Conservation (phyloP, 2,888 invertebrate species). For the Bibio marci region DNA sequence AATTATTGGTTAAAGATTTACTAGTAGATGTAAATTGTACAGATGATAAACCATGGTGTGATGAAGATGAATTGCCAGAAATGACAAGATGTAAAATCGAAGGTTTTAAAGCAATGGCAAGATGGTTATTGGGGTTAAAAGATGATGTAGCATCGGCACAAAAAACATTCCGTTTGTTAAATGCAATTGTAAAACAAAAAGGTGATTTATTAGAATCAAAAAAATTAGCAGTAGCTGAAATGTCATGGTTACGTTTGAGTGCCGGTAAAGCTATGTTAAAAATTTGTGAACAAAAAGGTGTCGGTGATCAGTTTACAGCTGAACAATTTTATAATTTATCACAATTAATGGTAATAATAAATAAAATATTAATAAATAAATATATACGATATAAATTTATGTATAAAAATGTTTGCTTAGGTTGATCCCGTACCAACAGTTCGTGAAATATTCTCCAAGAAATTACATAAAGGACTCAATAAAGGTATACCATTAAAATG, state of each 20-base stretch:
- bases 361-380: slow-evolving; percentile 2
- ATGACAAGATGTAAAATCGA: slow-evolving; percentile 87
- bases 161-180: slow-evolving; percentile 87
- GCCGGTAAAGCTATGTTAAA: slow-evolving; percentile 94
- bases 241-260: slow-evolving; percentile 80
- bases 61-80: slow-evolving; percentile 71
- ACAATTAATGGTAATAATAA: slow-evolving; percentile 56
- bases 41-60: slow-evolving; percentile 54
- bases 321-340: slow-evolving; percentile 92
- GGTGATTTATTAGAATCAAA: slow-evolving; percentile 68
- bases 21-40: slow-evolving; percentile 11
- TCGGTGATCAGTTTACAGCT: slow-evolving; percentile 84
- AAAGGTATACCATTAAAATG: slow-evolving; percentile 78
- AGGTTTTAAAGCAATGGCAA: slow-evolving; percentile 89
- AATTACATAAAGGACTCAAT: slow-evolving; percentile 76
- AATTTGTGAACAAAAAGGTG: slow-evolving; percentile 91
- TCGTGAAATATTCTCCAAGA: slow-evolving; percentile 71
- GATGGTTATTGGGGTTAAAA: slow-evolving; percentile 86
- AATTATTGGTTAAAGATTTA: slow-evolving; percentile 70
- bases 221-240: slow-evolving; percentile 65
- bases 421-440: slow-evolving; percentile 68
- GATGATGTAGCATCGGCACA: slow-evolving; percentile 74
- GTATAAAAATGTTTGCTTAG: slow-evolving; percentile 27
- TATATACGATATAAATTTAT: slow-evolving; percentile 2
- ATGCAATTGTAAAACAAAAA: slow-evolving; percentile 83